Percentiles rank a stretch among this genome's conserved stretches.
These are phyloP conservation scores for Loxodonta africana DNA, from an alignment of 2,113 vertebrate genomes.

Conservation along the genomic window DNA sequence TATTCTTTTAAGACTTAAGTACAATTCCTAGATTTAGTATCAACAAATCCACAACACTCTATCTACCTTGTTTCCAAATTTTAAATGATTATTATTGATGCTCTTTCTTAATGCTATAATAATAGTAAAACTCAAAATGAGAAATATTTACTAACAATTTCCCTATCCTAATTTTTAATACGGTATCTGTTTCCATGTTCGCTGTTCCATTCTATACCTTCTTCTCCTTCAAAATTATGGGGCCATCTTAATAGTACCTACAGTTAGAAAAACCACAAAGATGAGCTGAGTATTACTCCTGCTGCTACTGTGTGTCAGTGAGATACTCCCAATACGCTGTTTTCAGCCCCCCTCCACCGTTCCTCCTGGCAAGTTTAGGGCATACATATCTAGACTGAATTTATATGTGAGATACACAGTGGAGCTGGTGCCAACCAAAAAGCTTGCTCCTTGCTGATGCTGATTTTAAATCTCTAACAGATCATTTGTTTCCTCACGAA, in stretches of 20 bases:
- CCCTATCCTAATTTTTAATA: background rate
- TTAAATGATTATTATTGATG: background rate
- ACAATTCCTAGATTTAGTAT: background rate
- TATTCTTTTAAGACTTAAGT: conserved; percentile 9
- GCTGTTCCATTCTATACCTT: background rate
- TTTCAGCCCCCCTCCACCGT: rapidly evolving
- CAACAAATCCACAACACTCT: background rate
- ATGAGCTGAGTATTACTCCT: background rate
- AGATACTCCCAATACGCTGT: background rate
- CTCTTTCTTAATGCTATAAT: background rate
- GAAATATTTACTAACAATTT: background rate
- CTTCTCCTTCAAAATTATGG: background rate
- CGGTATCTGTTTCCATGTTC: background rate
- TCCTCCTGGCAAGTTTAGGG: background rate
- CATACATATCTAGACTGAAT: background rate
- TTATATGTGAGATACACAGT: background rate
- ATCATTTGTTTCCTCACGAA: background rate
- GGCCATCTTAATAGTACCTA: background rate
- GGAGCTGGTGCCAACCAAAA: background rate
- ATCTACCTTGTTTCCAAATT: background rate
- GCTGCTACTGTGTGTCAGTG: background rate
- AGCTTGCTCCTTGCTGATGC: background rate
- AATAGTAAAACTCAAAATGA: conserved; percentile 5
- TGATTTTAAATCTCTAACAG: background rate
- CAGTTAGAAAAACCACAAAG: background rate